Percentiles rank a stretch among this genome's conserved stretches.
Evolutionary conservation across 53 echinoderm and acorn worm genomes (phyloP).

Genomic region (Patiria pectinifera): DNA sequence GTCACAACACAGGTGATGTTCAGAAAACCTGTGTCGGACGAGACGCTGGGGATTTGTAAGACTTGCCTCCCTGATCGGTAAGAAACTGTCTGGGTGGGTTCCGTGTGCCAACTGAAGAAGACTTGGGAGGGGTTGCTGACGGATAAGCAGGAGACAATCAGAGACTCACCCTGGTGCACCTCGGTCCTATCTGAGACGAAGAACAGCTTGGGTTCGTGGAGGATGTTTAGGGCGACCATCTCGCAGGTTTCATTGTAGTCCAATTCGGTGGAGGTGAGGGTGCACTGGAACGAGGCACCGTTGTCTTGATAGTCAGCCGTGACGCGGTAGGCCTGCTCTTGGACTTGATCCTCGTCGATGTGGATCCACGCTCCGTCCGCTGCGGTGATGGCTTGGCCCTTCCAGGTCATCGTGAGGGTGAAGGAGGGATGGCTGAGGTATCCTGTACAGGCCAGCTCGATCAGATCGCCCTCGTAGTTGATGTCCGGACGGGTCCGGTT

Average conservation of each 20-base stretch:
- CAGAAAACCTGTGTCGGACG: conserved; percentile 30
- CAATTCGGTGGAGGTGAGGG: conserved; percentile 16
- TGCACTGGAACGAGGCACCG: conserved; percentile 43
- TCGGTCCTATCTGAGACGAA: conserved; percentile 7
- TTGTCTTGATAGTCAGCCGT: conserved; percentile 28
- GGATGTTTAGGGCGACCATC: conserved; percentile 29
- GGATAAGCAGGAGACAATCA: conserved; percentile 9
- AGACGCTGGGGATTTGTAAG: conserved; percentile 54
- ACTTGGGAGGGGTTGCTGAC: conserved; percentile 39
- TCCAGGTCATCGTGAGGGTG: conserved; percentile 20
- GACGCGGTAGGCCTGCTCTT: conserved; percentile 36
- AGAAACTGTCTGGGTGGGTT: conserved; percentile 34
- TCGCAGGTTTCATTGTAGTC: conserved; percentile 24
- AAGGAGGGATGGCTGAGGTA: conserved; percentile 33
- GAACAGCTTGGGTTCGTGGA: conserved; percentile 51
- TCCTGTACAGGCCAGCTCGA: conserved; percentile 32
- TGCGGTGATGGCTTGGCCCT: background rate
- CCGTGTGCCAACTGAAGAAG: conserved; percentile 38
- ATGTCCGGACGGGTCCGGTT: conserved; percentile 28
- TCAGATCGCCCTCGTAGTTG: conserved; percentile 49
- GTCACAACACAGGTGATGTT: conserved; percentile 62
- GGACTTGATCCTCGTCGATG: conserved; percentile 15
- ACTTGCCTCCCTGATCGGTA: conserved; percentile 6
- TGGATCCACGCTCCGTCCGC: conserved; percentile 11
- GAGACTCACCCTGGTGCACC: conserved; percentile 42